phyloP scores from a whole-genome alignment of 2,113 vertebrate species.

The Podarcis muralis region DNA sequence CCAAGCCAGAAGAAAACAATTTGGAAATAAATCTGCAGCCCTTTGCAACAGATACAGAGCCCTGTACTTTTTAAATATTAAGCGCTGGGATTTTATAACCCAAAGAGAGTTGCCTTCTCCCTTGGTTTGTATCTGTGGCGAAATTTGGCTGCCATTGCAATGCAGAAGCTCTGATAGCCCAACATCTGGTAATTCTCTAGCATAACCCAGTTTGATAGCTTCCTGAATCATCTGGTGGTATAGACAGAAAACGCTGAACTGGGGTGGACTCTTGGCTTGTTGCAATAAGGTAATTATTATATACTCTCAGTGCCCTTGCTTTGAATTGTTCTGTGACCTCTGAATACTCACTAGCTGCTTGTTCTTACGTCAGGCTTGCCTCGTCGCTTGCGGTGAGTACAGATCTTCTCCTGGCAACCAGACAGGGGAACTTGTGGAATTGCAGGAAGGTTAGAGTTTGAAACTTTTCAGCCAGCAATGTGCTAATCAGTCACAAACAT shows the following conservation, averaged over 20 bases:
- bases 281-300: not conserved
- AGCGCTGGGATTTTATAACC: accelerated
- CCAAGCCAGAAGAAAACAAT: not conserved
- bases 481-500: not conserved
- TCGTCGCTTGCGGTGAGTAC: not conserved
- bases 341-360: not conserved
- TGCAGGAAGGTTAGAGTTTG: not conserved
- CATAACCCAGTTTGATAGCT: not conserved
- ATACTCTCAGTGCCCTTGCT: not conserved
- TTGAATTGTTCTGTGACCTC: not conserved
- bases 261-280: not conserved
- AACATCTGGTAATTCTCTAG: not conserved
- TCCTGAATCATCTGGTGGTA: not conserved
- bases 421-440: not conserved
- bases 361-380: not conserved
- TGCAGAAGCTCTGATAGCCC: not conserved
- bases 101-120: not conserved
- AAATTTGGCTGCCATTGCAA: not conserved
- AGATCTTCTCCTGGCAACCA: not conserved
- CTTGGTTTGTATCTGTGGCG: not conserved
- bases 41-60: not conserved
- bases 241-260: not conserved
- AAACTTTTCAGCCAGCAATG: not conserved
- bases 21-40: not conserved
- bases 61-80: not conserved